Percentiles rank a stretch among this genome's conserved stretches.
Evolutionary conservation across 2,888 invertebrate species (phyloP).

Genomic region (Atethmia centrago): DNA sequence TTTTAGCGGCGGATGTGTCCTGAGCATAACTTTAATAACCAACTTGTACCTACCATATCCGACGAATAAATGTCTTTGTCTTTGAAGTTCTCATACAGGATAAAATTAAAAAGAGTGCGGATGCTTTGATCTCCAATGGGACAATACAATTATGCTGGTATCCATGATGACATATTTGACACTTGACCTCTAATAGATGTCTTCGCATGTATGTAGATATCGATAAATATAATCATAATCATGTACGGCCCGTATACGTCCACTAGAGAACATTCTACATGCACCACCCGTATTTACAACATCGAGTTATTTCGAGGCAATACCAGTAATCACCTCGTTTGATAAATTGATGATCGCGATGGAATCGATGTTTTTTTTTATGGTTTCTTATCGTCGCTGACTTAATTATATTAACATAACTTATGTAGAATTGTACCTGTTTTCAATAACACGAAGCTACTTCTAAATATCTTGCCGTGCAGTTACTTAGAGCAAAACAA

Average conservation of each 20-base stretch:
- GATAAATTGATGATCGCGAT: neutral
- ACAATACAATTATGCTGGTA: no score
- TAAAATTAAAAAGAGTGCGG: no score
- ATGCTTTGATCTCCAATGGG: no score
- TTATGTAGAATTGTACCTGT: neutral
- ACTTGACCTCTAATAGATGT: neutral
- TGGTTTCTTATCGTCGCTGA: neutral
- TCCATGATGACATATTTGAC: neutral
- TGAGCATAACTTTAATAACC: no score
- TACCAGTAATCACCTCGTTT: neutral
- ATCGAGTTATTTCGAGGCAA: conserved; percentile 25
- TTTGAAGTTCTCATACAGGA: no score
- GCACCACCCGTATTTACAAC: conserved; percentile 15
- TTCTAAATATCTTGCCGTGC: neutral
- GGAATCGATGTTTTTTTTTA: neutral
- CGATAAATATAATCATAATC: conserved; percentile 7
- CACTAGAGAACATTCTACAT: neutral
- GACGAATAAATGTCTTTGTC: no score
- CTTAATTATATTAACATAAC: neutral
- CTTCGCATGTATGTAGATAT: neutral
- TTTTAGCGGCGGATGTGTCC: no score
- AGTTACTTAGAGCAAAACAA: neutral
- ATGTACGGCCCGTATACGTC: conserved; percentile 10
- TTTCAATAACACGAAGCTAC: neutral
- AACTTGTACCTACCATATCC: no score